A percentile compares a stretch with the other conserved stretches of the same genome.
Evolutionary conservation across 2,888 invertebrate genomes (phyloP).

Genomic region (Mesorhabditis belari): DNA sequence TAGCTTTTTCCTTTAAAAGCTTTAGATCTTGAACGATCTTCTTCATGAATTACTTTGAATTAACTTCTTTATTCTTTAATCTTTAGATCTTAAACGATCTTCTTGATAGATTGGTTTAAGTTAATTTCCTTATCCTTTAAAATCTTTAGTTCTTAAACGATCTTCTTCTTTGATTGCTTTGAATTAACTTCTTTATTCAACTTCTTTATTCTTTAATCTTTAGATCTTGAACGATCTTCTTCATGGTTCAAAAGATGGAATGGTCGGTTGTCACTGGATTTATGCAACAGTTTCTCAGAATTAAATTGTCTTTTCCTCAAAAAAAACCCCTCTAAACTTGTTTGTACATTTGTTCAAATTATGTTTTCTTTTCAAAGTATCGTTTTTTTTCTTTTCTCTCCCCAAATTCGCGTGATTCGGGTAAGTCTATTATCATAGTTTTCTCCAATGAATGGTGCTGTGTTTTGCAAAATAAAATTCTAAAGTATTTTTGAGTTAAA

Average conservation of each 20-base stretch:
- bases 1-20: background rate
- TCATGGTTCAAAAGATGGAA: slow-evolving; percentile 46
- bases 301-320: slow-evolving; percentile 1
- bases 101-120: background rate
- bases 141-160: background rate
- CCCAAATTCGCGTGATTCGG: too few species aligned
- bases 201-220: background rate
- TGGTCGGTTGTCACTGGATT: slow-evolving; percentile 52
- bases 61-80: background rate
- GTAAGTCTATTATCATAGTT: too few species aligned
- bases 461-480: too few species aligned
- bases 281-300: slow-evolving; percentile 45
- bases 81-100: slow-evolving; percentile 32
- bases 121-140: background rate
- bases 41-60: too few species aligned
- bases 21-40: slow-evolving; percentile 39
- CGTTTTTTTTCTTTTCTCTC: too few species aligned
- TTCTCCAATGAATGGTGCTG: too few species aligned
- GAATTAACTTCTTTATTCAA: background rate
- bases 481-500: too few species aligned
- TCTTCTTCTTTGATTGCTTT: background rate
- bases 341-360: too few species aligned
- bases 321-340: too few species aligned
- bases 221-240: slow-evolving; percentile 43
- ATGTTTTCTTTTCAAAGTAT: too few species aligned